Evolutionary conservation across 2,113 vertebrate species (phyloP).

Genomic region (Brachionichthys hirsutus): DNA sequence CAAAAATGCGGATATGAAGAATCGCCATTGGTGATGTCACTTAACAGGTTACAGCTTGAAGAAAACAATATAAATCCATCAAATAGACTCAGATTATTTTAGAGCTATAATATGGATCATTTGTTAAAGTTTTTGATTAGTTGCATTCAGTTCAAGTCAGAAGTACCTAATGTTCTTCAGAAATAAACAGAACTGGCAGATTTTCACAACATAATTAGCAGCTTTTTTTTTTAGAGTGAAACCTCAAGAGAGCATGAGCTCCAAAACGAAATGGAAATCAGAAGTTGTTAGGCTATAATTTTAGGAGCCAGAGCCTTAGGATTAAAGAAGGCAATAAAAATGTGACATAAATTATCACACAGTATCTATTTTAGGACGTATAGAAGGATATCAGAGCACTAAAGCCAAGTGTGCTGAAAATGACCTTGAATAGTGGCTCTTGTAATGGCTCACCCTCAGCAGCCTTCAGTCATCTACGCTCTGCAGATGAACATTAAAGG

Average conservation of each 20-base stretch:
- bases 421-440: too few species aligned
- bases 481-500: too few species aligned
- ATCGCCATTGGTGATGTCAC: background rate
- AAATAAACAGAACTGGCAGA: constrained; percentile 2
- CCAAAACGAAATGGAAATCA: constrained; percentile 10
- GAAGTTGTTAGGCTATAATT: background rate
- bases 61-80: background rate
- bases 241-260: constrained; percentile 16
- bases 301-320: background rate
- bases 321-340: constrained; percentile 10
- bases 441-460: too few species aligned
- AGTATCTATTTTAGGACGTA: constrained; percentile 11
- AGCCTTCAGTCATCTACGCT: too few species aligned
- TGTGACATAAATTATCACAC: constrained; percentile 7
- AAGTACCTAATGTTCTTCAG: too few species aligned
- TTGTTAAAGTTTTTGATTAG: too few species aligned
- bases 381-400: too few species aligned
- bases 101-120: too few species aligned
- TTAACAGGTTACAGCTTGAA: constrained; percentile 1
- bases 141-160: too few species aligned
- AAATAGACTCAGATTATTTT: background rate
- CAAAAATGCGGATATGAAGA: too few species aligned
- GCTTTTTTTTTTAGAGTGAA: background rate
- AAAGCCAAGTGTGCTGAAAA: too few species aligned
- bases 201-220: constrained; percentile 30